Base-by-base conservation (phyloP, 1,140 invertebrate species). In the Phymorhynchus buccinoides region DNA sequence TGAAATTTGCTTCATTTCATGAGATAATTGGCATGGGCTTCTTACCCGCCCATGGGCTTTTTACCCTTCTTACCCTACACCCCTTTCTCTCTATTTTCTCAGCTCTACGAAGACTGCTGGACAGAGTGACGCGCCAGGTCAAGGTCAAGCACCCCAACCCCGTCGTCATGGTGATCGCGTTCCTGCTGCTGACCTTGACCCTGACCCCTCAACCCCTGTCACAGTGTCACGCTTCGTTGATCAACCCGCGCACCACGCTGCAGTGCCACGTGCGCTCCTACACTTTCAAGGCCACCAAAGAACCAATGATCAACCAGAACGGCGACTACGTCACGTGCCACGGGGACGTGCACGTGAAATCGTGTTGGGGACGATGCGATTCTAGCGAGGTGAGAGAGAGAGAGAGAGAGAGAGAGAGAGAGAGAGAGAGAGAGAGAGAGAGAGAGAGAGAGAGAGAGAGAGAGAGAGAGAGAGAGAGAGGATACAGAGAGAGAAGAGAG, bases 321-420 rank as follows among this genome's bases (percentile, higher is more conserved):
- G 93, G 94, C 0, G 93, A 94, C 42, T 95, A 96, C 0, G 94
- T 95, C 68, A 93, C 94, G 35, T 97, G 96, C 89, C 96, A 95
- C 94, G 96, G 96, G 88, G 94, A 95, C 37, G 86, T 91, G 7
- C 95, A 95, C 42, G 96, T 96, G 3, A 95, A 95, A 92, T 96
- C 96, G 0, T 97, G 96, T 90, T 97, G 96, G 96, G 96, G 96
- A 82, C 95, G 96, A 44, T 97, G 96, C 87, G 95, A 96, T 90
- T 96, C 96, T 0, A 96, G 96, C 89, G 96, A 97, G 95, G 95
- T 95, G 92, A 92, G 87, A 32, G n/a, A 80, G 1, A 71, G n/a
- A n/a, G n/a, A n/a, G n/a, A n/a, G n/a, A n/a, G n/a, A n/a, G n/a
- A n/a, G n/a, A n/a, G n/a, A 80, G 12, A 42, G 78, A 80, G 78